A percentile compares a stretch with the other conserved stretches of the same genome.
These are phyloP conservation scores for Carettochelys insculpta DNA, from an alignment of 2,113 vertebrate genomes.

Conservation along the genomic window DNA sequence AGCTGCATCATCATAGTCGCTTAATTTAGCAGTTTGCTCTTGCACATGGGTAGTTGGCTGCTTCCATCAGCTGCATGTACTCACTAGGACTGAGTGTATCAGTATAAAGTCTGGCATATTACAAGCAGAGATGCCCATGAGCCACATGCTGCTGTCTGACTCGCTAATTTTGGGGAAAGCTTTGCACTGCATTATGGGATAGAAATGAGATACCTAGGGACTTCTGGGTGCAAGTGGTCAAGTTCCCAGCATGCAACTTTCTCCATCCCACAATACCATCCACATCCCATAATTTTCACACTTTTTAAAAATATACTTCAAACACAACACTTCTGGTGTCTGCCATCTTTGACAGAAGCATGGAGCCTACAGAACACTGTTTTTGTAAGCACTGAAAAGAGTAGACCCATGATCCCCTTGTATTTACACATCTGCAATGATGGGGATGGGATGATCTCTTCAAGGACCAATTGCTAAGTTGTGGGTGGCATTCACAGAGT, in stretches of 20 bases:
- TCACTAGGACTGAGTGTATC: not conserved
- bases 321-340: too few relatives aligned
- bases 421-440: too few relatives aligned
- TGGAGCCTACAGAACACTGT: too few relatives aligned
- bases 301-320: not conserved
- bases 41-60: not conserved
- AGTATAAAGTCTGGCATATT: not conserved
- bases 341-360: too few relatives aligned
- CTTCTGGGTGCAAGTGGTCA: not conserved
- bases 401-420: too few relatives aligned
- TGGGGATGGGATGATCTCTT: too few relatives aligned
- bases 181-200: not conserved
- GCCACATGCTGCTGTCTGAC: not conserved
- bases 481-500: too few relatives aligned
- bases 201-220: not conserved
- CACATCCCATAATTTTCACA: not conserved
- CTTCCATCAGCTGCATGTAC: not conserved
- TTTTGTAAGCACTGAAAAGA: too few relatives aligned
- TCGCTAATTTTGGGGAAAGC: not conserved
- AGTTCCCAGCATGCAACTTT: not conserved
- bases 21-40: not conserved
- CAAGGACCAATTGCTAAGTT: too few relatives aligned
- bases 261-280: not conserved
- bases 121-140: not conserved
- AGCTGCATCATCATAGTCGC: not conserved